phyloP scores from a whole-genome alignment of 2,888 invertebrate species.

The Himalopsyche japonica region DNA sequence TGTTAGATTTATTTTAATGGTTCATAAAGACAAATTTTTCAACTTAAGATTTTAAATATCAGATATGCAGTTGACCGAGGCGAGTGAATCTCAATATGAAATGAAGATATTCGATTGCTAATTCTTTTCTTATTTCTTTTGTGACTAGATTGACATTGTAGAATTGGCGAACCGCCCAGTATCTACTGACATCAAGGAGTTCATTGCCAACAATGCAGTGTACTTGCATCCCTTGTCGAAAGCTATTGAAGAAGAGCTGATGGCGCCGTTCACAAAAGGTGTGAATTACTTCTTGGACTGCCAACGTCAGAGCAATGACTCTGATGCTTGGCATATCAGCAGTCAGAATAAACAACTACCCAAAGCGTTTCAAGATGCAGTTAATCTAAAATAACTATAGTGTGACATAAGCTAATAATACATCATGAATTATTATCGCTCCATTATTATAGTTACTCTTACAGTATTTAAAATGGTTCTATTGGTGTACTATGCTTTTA shows the following conservation, averaged over 20 bases:
- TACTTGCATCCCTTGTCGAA: slow-evolving; percentile 55
- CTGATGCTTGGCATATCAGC: slow-evolving; percentile 57
- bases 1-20: background rate
- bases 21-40: too few relatives aligned
- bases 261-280: slow-evolving; percentile 54
- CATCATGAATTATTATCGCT: too few relatives aligned
- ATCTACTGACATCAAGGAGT: slow-evolving; percentile 51
- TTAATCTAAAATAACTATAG: slow-evolving; percentile 6
- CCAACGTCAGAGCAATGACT: slow-evolving; percentile 54
- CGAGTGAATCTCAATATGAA: background rate
- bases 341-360: slow-evolving; percentile 54
- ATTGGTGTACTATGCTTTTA: too few relatives aligned
- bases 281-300: slow-evolving; percentile 55
- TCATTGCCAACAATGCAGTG: slow-evolving; percentile 54
- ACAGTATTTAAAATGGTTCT: too few relatives aligned
- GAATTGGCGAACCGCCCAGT: slow-evolving; percentile 56
- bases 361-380: slow-evolving; percentile 50
- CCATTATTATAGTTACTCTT: too few relatives aligned
- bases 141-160: slow-evolving; percentile 54
- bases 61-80: background rate
- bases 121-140: background rate
- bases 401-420: background rate
- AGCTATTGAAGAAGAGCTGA: slow-evolving; percentile 54
- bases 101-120: background rate
- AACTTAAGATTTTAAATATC: too few relatives aligned